Percentiles rank a stretch among this genome's conserved stretches.
Conservation (phyloP, 2,888 invertebrate species). For the Synergus laeviventris region DNA sequence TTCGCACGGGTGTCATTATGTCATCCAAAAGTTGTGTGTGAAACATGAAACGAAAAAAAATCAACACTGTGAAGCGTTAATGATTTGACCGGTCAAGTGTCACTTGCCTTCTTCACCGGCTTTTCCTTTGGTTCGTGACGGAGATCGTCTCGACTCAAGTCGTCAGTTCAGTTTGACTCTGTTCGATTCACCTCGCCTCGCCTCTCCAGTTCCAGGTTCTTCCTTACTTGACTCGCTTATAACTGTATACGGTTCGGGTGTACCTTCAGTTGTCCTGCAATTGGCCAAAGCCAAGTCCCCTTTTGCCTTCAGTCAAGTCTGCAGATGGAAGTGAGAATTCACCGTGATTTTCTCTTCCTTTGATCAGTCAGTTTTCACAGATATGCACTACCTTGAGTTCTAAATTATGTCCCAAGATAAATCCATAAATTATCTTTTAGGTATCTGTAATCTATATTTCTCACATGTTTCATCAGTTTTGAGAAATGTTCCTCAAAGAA, state of each 20-base stretch:
- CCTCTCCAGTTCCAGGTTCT: background rate
- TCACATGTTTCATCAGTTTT: background rate
- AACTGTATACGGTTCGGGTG: constrained; percentile 26
- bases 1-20: constrained; percentile 17
- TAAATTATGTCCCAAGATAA: too few species aligned
- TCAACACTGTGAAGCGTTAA: constrained; percentile 34
- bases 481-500: background rate
- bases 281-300: constrained; percentile 13
- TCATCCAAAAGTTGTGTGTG: constrained; percentile 24
- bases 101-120: background rate
- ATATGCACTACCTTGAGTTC: too few species aligned
- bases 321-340: constrained; percentile 36
- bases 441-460: too few species aligned
- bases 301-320: background rate
- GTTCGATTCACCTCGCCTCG: background rate
- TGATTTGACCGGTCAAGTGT: constrained; percentile 28
- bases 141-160: constrained; percentile 1
- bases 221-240: constrained; percentile 16
- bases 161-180: constrained; percentile 23
- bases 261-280: constrained; percentile 14
- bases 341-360: constrained; percentile 42
- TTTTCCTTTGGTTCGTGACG: background rate
- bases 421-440: too few species aligned
- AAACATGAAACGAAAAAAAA: constrained; percentile 27
- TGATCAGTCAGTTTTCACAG: background rate